A percentile compares a stretch with the other conserved stretches of the same genome.
phyloP scores from a whole-genome alignment of 2,888 invertebrate genomes.

The Autographa gamma region DNA sequence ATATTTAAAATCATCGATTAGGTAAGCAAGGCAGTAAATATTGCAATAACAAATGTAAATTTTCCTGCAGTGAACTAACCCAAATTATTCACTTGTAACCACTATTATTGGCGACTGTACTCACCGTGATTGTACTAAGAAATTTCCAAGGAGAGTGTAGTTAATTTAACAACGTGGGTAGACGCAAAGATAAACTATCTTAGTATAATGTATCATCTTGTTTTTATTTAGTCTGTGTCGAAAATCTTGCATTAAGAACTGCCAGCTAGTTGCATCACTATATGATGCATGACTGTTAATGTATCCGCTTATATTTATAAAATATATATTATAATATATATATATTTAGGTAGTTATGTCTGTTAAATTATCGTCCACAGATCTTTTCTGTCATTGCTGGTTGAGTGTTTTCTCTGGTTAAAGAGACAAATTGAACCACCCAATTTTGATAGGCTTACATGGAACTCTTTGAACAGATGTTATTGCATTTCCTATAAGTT shows the following conservation, averaged over 20 bases:
- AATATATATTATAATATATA: too few relatives aligned
- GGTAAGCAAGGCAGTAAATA: background rate
- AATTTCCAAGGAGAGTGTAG: conserved; percentile 46
- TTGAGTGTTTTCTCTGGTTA: too few relatives aligned
- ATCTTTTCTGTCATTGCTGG: too few relatives aligned
- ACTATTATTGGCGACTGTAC: conserved; percentile 43
- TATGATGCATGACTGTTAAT: conserved; percentile 9
- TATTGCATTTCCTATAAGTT: too few relatives aligned
- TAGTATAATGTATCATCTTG: conserved; percentile 24
- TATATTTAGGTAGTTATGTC: too few relatives aligned
- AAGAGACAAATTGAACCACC: too few relatives aligned
- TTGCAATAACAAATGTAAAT: conserved; percentile 22
- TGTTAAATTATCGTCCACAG: too few relatives aligned
- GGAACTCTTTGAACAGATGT: too few relatives aligned
- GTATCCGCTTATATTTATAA: background rate
- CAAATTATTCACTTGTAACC: conserved; percentile 25
- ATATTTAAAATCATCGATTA: too few relatives aligned
- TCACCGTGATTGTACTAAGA: conserved; percentile 29
- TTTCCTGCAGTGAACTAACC: conserved; percentile 33
- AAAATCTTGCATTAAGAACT: background rate
- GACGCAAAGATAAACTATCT: conserved; percentile 39
- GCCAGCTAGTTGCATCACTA: conserved; percentile 12
- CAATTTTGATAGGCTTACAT: too few relatives aligned
- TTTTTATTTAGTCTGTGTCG: conserved; percentile 45
- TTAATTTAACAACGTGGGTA: conserved; percentile 46